Base-by-base conservation (phyloP, 2,888 invertebrate species). In the Eupelmus urozonus region DNA sequence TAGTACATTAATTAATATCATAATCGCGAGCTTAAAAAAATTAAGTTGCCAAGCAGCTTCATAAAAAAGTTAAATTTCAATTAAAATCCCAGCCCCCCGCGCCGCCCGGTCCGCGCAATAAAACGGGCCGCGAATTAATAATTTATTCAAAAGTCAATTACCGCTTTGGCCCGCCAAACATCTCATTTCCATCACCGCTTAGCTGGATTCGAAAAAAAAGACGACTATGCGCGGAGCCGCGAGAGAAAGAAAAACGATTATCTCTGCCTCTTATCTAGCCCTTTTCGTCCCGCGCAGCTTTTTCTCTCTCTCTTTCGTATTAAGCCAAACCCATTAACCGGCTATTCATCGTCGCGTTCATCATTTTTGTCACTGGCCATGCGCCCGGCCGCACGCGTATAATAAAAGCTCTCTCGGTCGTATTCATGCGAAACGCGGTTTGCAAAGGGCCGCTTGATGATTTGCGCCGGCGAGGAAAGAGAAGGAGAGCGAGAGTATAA, bases 301-400 rank as follows among this genome's bases (percentile, higher is more conserved):
- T 16, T 9, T 59, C 16, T n/a, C 29, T 45, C 42, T 45, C 27
- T 25, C 7, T 16, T 9, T 63, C 57, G 13, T 45, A n/a, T 16
- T 45, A 45, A 34, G 34, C 9, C 3, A 34, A 34, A 34, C 55
- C 49, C n/a, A n/a, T n/a, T n/a, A n/a, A n/a, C n/a, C 40, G 55
- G 55, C 67, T 59, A 69, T 69, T 69, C 69, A 69, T 69, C 57
- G 45, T 16, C 9, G 9, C 73, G 27, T 23, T n/a, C 34, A 76
- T 76, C 75, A 76, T 63, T 75, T 76, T 76, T 53, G 76, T 62
- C 76, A 76, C 76, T 63, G 55, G 23, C 7, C 7, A 1, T 2
- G n/a, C 51, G 25, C 27, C 23, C 29, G n/a, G n/a, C n/a, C n/a
- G n/a, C n/a, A n/a, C n/a, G n/a, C n/a, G n/a, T n/a, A n/a, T n/a